Conservation (phyloP, 1,140 invertebrate species). For the Dicyema japonicum region DNA sequence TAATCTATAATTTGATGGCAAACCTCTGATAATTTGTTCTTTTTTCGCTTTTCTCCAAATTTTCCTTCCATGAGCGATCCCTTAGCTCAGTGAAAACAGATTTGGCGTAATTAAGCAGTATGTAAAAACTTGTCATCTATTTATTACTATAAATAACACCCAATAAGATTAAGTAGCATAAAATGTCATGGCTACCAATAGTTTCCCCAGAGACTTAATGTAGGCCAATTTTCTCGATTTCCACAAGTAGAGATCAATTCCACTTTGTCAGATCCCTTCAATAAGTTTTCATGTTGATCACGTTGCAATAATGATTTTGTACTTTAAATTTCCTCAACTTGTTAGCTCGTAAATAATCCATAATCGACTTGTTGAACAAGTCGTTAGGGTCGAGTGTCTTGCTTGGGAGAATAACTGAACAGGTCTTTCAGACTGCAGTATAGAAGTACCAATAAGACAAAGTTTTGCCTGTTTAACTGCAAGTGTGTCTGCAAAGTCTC, state of each 20-base stretch:
- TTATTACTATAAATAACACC: background rate
- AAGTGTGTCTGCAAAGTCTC: too few relatives aligned
- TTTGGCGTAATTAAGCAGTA: background rate
- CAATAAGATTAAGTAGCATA: constrained; percentile 30
- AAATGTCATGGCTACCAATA: constrained; percentile 4
- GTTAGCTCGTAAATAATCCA: constrained; percentile 3
- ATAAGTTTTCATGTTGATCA: constrained; percentile 45
- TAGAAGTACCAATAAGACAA: constrained; percentile 84
- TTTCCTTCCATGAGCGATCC: too few relatives aligned
- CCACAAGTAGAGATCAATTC: constrained; percentile 49
- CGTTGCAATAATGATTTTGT: constrained; percentile 61
- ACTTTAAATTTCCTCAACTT: constrained; percentile 29
- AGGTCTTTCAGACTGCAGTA: constrained; percentile 45
- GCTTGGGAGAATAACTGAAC: constrained; percentile 54
- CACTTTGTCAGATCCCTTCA: constrained; percentile 41
- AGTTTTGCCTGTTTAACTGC: constrained; percentile 23
- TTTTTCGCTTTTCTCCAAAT: too few relatives aligned
- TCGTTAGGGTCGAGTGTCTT: constrained; percentile 66
- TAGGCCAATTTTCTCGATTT: constrained; percentile 28
- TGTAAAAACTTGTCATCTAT: constrained; percentile 1
- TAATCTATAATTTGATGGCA: too few relatives aligned
- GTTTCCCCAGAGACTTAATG: constrained; percentile 5
- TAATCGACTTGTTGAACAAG: too few relatives aligned
- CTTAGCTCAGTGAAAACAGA: constrained; percentile 1
- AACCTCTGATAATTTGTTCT: constrained; percentile 1